Evolutionary conservation across 2,888 invertebrate genomes (phyloP), one percentile per base, ranked within the genome.

Genomic region (Bimastos eiseni): DNA sequence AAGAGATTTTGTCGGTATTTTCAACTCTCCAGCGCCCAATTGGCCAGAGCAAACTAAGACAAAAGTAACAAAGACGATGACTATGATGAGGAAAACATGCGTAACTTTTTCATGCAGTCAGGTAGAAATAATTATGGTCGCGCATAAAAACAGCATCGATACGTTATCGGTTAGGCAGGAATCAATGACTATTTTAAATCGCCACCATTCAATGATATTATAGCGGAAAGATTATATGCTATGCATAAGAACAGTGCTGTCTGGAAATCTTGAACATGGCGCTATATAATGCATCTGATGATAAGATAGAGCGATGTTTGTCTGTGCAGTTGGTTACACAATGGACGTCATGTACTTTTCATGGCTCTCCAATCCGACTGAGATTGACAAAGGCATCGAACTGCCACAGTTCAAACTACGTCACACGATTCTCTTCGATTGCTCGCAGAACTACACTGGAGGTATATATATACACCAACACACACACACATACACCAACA

Each of bases 391-490:
- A 84, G 49, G 89, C 24, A 83, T 91, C 36, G 70, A 91, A 90
- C 89, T 91, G 21, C 91, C 91, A 30, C 91, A 91, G 89, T 91
- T 90, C 90, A 89, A 89, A 34, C 90, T 91, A 41, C 55, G 89
- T n/a, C 84, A 88, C 36, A 86, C 84, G 21, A 70, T 89, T n/a
- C 36, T 55, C 36, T 89, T 84, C 44, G 91, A 91, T 86, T 91
- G 91, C 86, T 90, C 91, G 41, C 91, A 91, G 90, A 91, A 91
- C 89, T 91, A 91, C 55, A 91, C 91, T n/a, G 91, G 88, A 91
- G 91, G 91, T 91, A 33, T 8, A 84, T n/a, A 30, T n/a, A 11
- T 11, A 30, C 30, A 30, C 24, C 5, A 4, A 17, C 3, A 17
- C 21, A 4, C 30, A 24, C 55, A 30, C 70, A 30, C 55, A 30